phyloP scores from a whole-genome alignment of 2,888 invertebrate genomes.

The Eupithecia exiguata region DNA sequence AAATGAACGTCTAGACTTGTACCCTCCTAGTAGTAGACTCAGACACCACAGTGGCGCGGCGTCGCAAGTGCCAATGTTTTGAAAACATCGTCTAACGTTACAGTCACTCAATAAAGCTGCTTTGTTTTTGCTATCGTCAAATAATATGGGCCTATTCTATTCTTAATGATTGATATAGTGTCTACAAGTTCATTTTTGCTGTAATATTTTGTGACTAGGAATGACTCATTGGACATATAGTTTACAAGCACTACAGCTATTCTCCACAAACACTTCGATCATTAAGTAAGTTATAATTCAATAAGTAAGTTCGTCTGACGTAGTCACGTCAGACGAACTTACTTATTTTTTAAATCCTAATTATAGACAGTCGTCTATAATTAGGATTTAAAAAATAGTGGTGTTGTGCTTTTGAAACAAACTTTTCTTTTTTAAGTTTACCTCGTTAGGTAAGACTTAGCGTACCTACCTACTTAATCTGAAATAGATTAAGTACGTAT shows the following conservation, averaged over 20 bases:
- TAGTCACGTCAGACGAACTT: no score
- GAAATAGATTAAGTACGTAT: no score
- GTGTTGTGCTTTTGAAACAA: no score
- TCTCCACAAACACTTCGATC: not conserved
- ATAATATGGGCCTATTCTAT: not conserved
- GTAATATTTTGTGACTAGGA: not conserved
- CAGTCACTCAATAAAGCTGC: conserved; percentile 24
- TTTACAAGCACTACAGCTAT: no score
- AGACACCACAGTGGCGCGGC: conserved; percentile 19
- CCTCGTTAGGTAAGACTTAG: no score
- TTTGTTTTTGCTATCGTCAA: conserved; percentile 34
- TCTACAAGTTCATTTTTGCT: not conserved
- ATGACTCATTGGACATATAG: not conserved
- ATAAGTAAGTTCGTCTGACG: no score
- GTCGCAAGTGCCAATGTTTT: conserved; percentile 36
- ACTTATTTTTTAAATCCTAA: no score
- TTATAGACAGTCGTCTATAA: no score
- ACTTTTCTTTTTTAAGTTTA: no score
- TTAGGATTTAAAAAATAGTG: no score
- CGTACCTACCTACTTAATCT: no score
- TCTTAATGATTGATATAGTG: not conserved
- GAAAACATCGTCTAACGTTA: conserved; percentile 31
- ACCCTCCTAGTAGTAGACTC: conserved; percentile 10
- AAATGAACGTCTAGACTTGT: not conserved
- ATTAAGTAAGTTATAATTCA: no score